Conservation (phyloP, 2,113 vertebrate species). For the Marcusenius ussheri region DNA sequence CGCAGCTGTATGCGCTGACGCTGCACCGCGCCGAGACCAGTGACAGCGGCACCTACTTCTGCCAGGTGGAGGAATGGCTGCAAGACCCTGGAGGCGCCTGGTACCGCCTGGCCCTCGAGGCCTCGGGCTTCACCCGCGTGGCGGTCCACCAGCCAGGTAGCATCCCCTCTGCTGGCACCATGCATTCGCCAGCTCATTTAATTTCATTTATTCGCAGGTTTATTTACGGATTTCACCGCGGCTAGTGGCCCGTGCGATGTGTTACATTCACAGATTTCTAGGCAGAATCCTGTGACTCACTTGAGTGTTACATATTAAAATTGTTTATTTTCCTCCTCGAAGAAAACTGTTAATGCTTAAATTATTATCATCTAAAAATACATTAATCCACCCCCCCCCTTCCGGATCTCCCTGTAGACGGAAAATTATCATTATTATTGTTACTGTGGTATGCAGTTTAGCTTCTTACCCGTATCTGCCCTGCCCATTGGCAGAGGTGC, state of each 20-base stretch:
- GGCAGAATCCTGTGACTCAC: not conserved
- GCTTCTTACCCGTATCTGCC: not conserved
- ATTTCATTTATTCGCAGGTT: not conserved
- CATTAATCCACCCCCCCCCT: not conserved
- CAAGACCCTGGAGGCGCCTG: conserved; percentile 55
- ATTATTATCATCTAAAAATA: not conserved
- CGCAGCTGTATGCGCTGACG: conserved; percentile 65
- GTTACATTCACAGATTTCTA: not conserved
- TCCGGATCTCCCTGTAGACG: not conserved
- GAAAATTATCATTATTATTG: not conserved
- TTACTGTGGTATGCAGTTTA: not conserved
- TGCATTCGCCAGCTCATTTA: not conserved
- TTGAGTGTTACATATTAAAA: not conserved
- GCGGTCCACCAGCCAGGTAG: conserved; percentile 68
- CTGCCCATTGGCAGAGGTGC: conserved; percentile 59
- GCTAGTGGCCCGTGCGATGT: not conserved
- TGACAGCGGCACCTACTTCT: conserved; percentile 73
- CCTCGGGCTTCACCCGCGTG: conserved; percentile 63
- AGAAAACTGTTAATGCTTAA: not conserved
- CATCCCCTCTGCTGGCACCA: not conserved
- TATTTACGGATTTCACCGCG: not conserved
- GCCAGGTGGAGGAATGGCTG: conserved; percentile 74
- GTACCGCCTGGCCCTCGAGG: conserved; percentile 64
- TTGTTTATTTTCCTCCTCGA: not conserved
- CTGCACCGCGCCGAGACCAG: conserved; percentile 62